These are phyloP conservation scores for Porites divaricata DNA, from an alignment of 92 coral and sea anemone genomes.

Conservation along the genomic window DNA sequence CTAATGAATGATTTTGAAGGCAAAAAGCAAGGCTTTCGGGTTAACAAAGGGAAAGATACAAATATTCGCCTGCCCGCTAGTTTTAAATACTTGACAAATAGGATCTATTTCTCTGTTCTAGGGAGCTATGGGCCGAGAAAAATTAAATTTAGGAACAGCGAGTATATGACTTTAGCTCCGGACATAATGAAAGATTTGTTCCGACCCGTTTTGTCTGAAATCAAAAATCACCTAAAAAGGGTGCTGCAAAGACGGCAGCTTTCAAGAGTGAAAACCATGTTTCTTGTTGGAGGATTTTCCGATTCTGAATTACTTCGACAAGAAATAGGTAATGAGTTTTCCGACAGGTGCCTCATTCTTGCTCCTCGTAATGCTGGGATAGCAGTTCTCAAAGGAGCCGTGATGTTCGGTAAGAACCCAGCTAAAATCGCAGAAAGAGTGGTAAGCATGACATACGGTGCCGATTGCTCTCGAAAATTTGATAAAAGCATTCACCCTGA, in stretches of 20 bases:
- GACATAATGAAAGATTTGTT: conserved; percentile 52
- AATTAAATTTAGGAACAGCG: conserved; percentile 12
- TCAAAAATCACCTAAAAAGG: conserved; percentile 37
- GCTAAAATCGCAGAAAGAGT: conserved; percentile 59
- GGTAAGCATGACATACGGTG: conserved; percentile 64
- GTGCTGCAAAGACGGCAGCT: conserved; percentile 38
- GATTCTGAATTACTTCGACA: conserved; percentile 60
- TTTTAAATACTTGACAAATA: conserved; percentile 30
- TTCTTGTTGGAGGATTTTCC: conserved; percentile 76
- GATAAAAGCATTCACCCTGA: conserved; percentile 45
- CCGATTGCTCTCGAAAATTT: conserved; percentile 48
- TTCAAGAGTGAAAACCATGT: conserved; percentile 50
- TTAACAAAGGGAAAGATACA: conserved; percentile 31
- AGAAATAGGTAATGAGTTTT: conserved; percentile 53
- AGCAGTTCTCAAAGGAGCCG: conserved; percentile 74
- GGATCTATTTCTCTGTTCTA: background rate
- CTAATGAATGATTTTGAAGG: conserved; percentile 69
- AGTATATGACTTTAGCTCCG: conserved; percentile 56
- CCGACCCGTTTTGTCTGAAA: conserved; percentile 53
- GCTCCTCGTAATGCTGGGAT: conserved; percentile 66
- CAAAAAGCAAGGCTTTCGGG: conserved; percentile 56
- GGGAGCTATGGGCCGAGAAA: background rate
- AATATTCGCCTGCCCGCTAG: conserved; percentile 48
- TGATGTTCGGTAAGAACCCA: conserved; percentile 74
- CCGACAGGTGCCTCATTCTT: conserved; percentile 31